Evolutionary conservation across 2,113 vertebrate genomes (phyloP), one percentile per base, ranked within the genome.

Genomic region (Lepidothrix coronata): DNA sequence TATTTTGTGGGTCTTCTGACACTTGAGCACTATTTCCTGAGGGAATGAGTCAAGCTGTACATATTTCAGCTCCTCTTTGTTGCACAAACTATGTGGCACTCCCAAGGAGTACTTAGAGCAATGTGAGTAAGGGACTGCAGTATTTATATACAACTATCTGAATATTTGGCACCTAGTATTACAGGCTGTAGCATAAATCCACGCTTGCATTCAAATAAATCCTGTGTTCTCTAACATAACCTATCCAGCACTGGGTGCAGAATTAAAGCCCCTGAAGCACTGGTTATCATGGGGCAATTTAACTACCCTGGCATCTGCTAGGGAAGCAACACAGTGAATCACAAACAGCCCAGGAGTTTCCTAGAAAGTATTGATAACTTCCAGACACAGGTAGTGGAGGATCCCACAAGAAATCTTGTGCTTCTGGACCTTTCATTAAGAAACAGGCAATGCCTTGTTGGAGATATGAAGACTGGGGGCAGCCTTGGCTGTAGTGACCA

Each of bases 1-100:
- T 85, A 85, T 79, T 94, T 72, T 96, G 74, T 76, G 75, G 65
- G 59, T 89, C 80, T 96, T 97, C 87, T 96, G 95, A 94, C 95
- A 94, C 59, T 87, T 80, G 55, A 96, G 73, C 62, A 39, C 33
- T 30, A 9, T 83, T 97, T 94, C 92, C 83, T 51, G 33, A 74
- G 86, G 67, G 92, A 95, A 89, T 4, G 2, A 94, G 75, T 82
- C 59, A 67, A 77, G 46, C 22, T 85, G 25, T 48, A 88, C 23
- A 67, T 9, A 91, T 90, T 92, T 88, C 90, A 88, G 41, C 66
- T 88, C 95, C 67, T 95, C 82, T 97, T 94, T 96, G 78, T 96
- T 85, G 93, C 71, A 91, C 39, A 73, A 33, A 70, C 63, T 79
- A 33, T 63, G 55, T 51, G 75, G 9, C 58, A 67, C 66, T 96